Evolutionary conservation across 2,797 vertebrate species (phyloP), one percentile per base, ranked within the genome.

Genomic region (Liparis tanakae): DNA sequence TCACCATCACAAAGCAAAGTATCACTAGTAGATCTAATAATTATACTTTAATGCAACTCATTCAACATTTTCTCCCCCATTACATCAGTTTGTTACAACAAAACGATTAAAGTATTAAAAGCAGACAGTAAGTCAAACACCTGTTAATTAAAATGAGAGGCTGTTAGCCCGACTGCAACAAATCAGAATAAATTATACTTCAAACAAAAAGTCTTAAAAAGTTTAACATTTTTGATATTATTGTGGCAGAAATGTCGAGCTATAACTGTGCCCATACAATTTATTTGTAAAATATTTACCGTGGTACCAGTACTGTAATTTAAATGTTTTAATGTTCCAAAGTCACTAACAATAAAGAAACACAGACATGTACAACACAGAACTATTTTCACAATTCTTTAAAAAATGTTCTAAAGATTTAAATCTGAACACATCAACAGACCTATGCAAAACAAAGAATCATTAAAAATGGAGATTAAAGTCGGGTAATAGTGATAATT

Each of bases 181-280:
- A 50, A 51, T 41, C 33, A 54, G 18, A 20, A 36, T 37, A 43
- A 66, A 48, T 37, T 4, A 37, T 13, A 67, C 7, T 36, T 48
- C 10, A 56, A 59, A 69, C 44, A 54, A 55, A 3, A 79, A 37
- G 68, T 65, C 44, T 59, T 79, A 67, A 63, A 78, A 58, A 72
- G 59, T 8, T 72, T 70, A 18, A 39, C 13, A 59, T 57, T 48
- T 69, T 0, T 70, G 5, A 61, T 48, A 65, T 12, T 4, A 50
- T 10, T 14, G 3, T 61, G 8, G 14, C 81, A 58, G 71, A 51
- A 61, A 72, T 70, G 6, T 59, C 22, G 12, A 61, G 34, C 12
- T 37, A 44, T 67, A 72, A 41, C 0, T 10, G 59, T 46, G 7
- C 14, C 18, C 73, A 30, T 60, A 15, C 0, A 48, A 5, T 18